Conservation (phyloP, 2,888 invertebrate species). For the Crossocerus cetratus region DNA sequence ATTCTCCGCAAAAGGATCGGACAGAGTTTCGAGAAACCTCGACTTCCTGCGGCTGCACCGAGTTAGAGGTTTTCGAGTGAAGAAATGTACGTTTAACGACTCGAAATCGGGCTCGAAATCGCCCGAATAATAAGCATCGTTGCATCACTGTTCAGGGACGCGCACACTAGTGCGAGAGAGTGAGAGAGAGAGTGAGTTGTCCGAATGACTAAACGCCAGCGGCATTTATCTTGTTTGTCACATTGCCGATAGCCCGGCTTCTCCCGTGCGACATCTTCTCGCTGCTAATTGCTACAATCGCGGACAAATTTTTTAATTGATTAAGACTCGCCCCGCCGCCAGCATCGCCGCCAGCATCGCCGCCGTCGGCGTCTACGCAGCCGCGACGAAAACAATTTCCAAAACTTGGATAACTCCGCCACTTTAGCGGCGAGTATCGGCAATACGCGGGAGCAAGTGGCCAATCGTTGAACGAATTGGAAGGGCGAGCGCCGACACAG, state of each 20-base stretch:
- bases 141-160: not conserved
- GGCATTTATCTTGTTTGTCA: slow-evolving; percentile 51
- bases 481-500: slow-evolving; percentile 12
- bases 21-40: too few relatives aligned
- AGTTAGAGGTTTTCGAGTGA: not conserved
- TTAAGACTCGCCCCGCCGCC: slow-evolving; percentile 22
- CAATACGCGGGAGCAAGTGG: not conserved
- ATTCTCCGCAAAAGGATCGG: too few relatives aligned
- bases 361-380: too few relatives aligned
- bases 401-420: slow-evolving; percentile 1
- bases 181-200: too few relatives aligned
- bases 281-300: slow-evolving; percentile 29
- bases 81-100: too few relatives aligned
- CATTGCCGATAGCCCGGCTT: slow-evolving; percentile 34
- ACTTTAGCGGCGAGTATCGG: not conserved
- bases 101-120: not conserved
- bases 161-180: not conserved
- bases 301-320: slow-evolving; percentile 45
- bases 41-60: not conserved
- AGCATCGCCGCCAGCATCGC: too few relatives aligned
- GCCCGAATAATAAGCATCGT: not conserved
- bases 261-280: slow-evolving; percentile 25
- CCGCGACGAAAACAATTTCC: not conserved
- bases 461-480: not conserved
- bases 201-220: slow-evolving; percentile 14